Percentiles rank a stretch among this genome's conserved stretches.
Evolutionary conservation across 2,113 vertebrate species (phyloP).

Genomic region (Sprattus sprattus): DNA sequence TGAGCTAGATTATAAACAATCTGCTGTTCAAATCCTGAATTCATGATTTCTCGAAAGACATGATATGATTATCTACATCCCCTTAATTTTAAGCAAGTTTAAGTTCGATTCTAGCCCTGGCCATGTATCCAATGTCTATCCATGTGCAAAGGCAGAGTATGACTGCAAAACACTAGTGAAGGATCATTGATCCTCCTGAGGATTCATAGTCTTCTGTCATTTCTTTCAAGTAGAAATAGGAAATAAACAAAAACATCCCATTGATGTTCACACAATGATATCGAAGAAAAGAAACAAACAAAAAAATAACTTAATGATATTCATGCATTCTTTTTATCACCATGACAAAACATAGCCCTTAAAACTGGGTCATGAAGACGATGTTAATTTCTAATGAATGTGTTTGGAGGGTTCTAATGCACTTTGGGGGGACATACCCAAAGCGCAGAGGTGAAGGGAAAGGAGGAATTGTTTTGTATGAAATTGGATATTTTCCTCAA

Average conservation of each 20-base stretch:
- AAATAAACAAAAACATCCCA: not conserved
- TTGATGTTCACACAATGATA: not conserved
- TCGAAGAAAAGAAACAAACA: not conserved
- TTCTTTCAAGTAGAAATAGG: not conserved
- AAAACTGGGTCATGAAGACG: slow-evolving; percentile 55
- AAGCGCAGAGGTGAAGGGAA: slow-evolving; percentile 53
- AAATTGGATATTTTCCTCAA: slow-evolving; percentile 46
- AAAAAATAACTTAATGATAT: slow-evolving; percentile 35
- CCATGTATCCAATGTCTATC: not conserved
- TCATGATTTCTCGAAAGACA: not conserved
- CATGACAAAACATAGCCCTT: slow-evolving; percentile 62
- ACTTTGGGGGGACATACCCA: slow-evolving; percentile 44
- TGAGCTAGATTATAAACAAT: not conserved
- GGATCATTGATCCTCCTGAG: not conserved
- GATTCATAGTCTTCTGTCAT: not conserved
- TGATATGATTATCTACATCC: not conserved
- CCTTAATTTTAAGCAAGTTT: not conserved
- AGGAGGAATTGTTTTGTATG: slow-evolving; percentile 53
- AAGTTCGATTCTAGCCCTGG: not conserved
- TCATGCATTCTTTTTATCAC: slow-evolving; percentile 54
- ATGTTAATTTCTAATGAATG: slow-evolving; percentile 68
- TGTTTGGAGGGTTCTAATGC: slow-evolving; percentile 67
- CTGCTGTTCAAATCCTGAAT: not conserved
- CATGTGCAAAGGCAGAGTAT: not conserved
- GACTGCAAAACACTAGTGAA: not conserved